Evolutionary conservation across 2,113 vertebrate genomes (phyloP), one percentile per base, ranked within the genome.

Genomic region (Coracopsis vasa): DNA sequence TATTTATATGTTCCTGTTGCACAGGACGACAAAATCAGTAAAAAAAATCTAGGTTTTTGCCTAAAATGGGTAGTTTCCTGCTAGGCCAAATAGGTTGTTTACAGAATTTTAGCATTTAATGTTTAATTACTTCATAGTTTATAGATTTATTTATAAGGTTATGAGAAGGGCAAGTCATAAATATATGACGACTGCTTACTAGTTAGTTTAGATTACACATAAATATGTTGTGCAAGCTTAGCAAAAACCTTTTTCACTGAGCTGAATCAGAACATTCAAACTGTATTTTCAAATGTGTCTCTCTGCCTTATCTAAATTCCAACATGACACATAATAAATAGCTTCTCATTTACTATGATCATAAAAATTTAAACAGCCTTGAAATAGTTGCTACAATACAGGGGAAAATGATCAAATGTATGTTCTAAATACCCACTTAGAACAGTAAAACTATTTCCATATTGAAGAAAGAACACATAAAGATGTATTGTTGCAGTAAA

Each of bases 301-400:
- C 92, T 86, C 77, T 54, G 88, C 92, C 84, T 86, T 92, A 92
- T 96, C 94, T 95, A 97, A 92, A 98, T 98, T 96, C 97, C 94
- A 71, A 81, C 95, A 78, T 82, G 93, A 83, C 75, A 91, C 79
- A 95, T 97, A 96, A 98, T 97, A 98, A 97, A 97, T 87, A 96
- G 95, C 96, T 92, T 95, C 95, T 97, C 97, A 94, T 97, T 95
- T 94, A 94, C 97, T 95, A 94, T 44, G 74, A 93, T 80, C 94
- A 95, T 97, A 97, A 97, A 97, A 97, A 97, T 95, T 95, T 96
- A 95, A 98, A 96, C 96, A 97, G 96, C 88, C 95, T 95, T 83
- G 94, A 97, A 97, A 96, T 54, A 97, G 82, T 98, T 92, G 95
- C 92, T 89, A 91, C 92, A 90, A 94, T 90, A 92, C 44, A 83